A percentile compares a stretch with the other conserved stretches of the same genome.
phyloP scores from a whole-genome alignment of 2,113 vertebrate species.

The Boulengeromyrus knoepffleri region DNA sequence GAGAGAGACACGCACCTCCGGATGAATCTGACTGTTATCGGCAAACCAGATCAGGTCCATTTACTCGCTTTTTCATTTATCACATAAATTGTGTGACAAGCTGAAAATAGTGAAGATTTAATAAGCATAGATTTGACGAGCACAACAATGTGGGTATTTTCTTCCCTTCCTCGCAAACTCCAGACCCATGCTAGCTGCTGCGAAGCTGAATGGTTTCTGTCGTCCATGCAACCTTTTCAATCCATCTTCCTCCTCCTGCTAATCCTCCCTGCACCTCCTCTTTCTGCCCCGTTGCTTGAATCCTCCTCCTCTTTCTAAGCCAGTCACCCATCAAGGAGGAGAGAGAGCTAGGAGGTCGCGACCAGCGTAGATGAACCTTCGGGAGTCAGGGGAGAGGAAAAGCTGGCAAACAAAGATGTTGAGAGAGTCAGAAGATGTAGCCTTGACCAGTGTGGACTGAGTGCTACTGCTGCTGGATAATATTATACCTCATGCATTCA shows the following conservation, averaged over 20 bases:
- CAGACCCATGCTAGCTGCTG: background rate
- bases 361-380: background rate
- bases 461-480: background rate
- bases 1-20: background rate
- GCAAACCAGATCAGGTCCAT: background rate
- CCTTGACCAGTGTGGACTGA: background rate
- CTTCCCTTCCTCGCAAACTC: background rate
- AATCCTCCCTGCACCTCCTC: background rate
- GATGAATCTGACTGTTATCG: background rate
- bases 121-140: background rate
- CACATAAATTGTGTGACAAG: background rate
- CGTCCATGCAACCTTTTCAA: background rate
- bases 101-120: background rate
- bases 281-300: background rate
- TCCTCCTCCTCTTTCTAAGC: background rate
- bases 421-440: background rate
- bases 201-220: background rate
- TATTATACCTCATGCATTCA: background rate
- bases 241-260: constrained; percentile 1
- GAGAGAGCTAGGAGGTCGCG: background rate
- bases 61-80: background rate
- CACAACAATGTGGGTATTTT: background rate
- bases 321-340: background rate
- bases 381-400: background rate
- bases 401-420: background rate